A percentile compares a stretch with the other conserved stretches of the same genome.
phyloP scores from a whole-genome alignment of 2,797 vertebrate species.

The Lithobates sylvaticus region DNA sequence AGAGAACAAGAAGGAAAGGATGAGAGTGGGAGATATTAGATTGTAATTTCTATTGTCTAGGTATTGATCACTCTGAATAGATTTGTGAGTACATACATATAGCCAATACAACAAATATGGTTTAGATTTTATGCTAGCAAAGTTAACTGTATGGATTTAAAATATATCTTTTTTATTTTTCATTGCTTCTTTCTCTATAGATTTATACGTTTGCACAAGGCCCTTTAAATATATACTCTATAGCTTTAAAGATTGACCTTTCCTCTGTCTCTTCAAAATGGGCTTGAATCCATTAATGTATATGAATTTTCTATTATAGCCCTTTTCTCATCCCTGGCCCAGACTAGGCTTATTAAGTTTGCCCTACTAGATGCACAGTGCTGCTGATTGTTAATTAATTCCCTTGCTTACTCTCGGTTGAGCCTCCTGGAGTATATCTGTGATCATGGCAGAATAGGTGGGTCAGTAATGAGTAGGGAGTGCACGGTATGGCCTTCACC shows the following conservation, averaged over 20 bases:
- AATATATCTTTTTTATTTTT: neutral
- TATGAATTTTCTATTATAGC: slow-evolving; percentile 11
- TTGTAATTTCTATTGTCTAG: neutral
- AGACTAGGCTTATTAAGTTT: slow-evolving; percentile 18
- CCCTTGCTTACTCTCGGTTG: slow-evolving; percentile 27
- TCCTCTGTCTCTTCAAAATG: slow-evolving; percentile 3
- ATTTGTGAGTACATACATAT: neutral
- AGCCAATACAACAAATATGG: neutral
- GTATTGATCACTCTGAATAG: slow-evolving; percentile 2
- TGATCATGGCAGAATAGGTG: slow-evolving; percentile 55
- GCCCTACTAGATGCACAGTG: slow-evolving; percentile 35
- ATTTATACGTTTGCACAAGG: neutral
- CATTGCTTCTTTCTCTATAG: neutral
- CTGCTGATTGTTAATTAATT: slow-evolving; percentile 56
- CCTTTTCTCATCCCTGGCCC: neutral
- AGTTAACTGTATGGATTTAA: neutral
- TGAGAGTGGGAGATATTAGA: neutral
- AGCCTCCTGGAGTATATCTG: slow-evolving; percentile 39
- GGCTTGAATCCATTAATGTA: slow-evolving; percentile 1
- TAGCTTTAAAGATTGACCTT: neutral
- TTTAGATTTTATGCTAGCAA: neutral
- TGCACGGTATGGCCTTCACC: slow-evolving; percentile 55
- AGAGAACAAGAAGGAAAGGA: neutral
- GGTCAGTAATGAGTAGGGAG: slow-evolving; percentile 59
- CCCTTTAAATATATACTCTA: neutral